Conservation (phyloP, 2,888 invertebrate genomes). For the Machimus rusticus region DNA sequence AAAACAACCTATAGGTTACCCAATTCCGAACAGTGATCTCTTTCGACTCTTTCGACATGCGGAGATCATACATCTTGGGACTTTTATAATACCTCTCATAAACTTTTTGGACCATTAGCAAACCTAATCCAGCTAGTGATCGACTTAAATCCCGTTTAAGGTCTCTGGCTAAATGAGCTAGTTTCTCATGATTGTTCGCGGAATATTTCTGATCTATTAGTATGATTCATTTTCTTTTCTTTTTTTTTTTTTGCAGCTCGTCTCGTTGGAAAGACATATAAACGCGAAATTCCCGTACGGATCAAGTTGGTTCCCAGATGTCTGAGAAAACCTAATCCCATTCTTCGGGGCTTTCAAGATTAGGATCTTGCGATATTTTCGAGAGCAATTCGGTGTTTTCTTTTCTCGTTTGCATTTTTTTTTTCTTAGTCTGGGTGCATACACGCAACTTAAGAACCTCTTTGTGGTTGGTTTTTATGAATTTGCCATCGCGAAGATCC, state of each 20-base stretch:
- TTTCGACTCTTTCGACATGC: neutral
- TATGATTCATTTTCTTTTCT: neutral
- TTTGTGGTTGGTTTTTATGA: neutral
- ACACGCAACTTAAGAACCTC: neutral
- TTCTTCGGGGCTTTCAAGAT: conserved; percentile 1
- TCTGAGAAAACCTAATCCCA: neutral
- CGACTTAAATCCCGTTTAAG: neutral
- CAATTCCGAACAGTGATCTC: neutral
- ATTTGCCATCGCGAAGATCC: neutral
- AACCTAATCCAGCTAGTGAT: neutral
- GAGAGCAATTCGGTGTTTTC: neutral
- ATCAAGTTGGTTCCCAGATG: neutral
- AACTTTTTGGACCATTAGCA: neutral
- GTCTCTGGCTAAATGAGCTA: neutral
- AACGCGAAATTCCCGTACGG: neutral
- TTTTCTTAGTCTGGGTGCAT: neutral
- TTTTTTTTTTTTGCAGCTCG: neutral
- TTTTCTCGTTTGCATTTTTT: neutral
- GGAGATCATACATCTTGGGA: neutral
- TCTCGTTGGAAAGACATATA: neutral
- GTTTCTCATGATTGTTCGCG: neutral
- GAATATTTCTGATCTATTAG: neutral
- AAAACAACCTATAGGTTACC: neutral
- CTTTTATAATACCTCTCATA: neutral
- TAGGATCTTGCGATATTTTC: conserved; percentile 7